Percentiles rank a stretch among this genome's conserved stretches.
Evolutionary conservation across 2,113 vertebrate species (phyloP).

Genomic region (Tursiops truncatus): DNA sequence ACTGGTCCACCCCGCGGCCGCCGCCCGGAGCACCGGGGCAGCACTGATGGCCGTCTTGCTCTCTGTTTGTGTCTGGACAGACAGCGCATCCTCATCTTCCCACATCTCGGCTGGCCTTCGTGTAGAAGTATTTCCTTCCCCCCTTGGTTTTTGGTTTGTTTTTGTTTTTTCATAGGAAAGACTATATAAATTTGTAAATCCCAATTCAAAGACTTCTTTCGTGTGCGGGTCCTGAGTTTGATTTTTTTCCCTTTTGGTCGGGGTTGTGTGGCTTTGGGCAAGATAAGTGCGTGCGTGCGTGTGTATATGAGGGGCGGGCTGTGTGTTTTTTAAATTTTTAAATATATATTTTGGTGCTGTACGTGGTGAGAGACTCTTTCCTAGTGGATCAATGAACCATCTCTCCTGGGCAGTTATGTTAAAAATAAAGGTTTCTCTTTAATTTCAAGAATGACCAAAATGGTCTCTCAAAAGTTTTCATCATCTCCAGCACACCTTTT

Average conservation of each 20-base stretch:
- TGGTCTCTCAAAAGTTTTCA: constrained; percentile 26
- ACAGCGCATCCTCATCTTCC: constrained; percentile 69
- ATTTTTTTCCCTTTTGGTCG: constrained; percentile 44
- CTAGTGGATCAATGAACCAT: constrained; percentile 77
- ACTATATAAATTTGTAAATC: constrained; percentile 86
- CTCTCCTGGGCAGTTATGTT: constrained; percentile 78
- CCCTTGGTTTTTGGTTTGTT: not conserved
- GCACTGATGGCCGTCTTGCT: constrained; percentile 47
- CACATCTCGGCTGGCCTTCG: constrained; percentile 64
- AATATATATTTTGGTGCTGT: constrained; percentile 83
- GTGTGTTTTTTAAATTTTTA: constrained; percentile 62
- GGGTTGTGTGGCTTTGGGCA: constrained; percentile 36
- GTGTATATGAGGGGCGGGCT: not conserved
- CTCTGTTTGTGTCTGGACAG: constrained; percentile 77
- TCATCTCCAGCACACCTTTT: constrained; percentile 9
- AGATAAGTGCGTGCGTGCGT: not conserved
- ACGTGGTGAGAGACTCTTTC: constrained; percentile 82
- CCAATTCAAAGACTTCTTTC: constrained; percentile 76
- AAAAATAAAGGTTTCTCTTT: constrained; percentile 79
- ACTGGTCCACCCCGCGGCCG: not conserved
- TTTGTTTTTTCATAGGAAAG: constrained; percentile 79
- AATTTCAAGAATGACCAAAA: constrained; percentile 76
- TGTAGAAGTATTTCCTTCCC: constrained; percentile 70
- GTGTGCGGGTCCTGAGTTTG: constrained; percentile 72
- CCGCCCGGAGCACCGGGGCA: not conserved